Conservation (phyloP, 2,888 invertebrate genomes). For the Troglohyphantes excavatus region DNA sequence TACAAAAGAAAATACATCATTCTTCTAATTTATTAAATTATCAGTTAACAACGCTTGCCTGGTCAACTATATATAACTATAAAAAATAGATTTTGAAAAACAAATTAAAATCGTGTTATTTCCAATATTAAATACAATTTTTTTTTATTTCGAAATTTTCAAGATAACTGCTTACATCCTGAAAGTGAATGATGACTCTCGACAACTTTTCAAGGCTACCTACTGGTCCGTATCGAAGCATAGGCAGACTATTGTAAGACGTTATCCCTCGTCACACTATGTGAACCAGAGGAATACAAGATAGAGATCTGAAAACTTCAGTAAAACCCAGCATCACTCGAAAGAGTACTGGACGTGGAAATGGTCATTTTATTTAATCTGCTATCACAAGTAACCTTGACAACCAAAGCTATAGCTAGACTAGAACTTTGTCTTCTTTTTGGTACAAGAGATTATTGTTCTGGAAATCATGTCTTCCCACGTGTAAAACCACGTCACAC, state of each 20-base stretch:
- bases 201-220: slow-evolving; percentile 28
- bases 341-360: slow-evolving; percentile 29
- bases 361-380: slow-evolving; percentile 43
- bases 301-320: slow-evolving; percentile 56
- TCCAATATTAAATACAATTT: not conserved
- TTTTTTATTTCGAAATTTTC: not conserved
- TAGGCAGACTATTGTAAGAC: slow-evolving; percentile 25
- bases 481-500: not conserved
- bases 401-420: slow-evolving; percentile 33
- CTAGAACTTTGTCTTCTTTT: slow-evolving; percentile 25
- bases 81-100: too few relatives aligned
- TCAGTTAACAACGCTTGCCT: too few relatives aligned
- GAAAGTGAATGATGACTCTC: not conserved
- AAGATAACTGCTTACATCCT: not conserved
- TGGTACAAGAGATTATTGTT: slow-evolving; percentile 25
- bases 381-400: slow-evolving; percentile 62
- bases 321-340: slow-evolving; percentile 27
- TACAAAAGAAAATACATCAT: too few relatives aligned
- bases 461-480: slow-evolving; percentile 25
- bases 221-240: slow-evolving; percentile 41
- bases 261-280: slow-evolving; percentile 45
- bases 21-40: too few relatives aligned
- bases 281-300: slow-evolving; percentile 46
- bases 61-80: too few relatives aligned
- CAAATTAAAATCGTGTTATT: too few relatives aligned